phyloP scores from a whole-genome alignment of 2,797 vertebrate species.

The Manis javanica region DNA sequence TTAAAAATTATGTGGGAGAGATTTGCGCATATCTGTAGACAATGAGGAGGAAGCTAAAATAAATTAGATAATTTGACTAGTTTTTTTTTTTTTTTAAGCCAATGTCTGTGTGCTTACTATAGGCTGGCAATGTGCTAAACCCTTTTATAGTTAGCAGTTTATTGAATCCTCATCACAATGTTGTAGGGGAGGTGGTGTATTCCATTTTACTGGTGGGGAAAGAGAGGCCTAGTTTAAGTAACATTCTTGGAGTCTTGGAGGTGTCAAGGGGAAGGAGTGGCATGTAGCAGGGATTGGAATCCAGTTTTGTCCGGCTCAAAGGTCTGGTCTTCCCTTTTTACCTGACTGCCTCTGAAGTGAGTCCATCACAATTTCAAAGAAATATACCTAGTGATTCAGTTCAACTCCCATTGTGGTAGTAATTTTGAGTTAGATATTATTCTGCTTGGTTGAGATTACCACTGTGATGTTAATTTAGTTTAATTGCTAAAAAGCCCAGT shows the following conservation, averaged over 20 bases:
- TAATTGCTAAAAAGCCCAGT: neutral
- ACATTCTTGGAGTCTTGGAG: neutral
- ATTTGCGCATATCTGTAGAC: neutral
- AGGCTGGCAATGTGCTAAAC: neutral
- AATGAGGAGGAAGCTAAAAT: neutral
- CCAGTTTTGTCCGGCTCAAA: neutral
- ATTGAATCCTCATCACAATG: neutral
- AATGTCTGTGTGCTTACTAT: neutral
- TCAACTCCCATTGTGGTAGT: neutral
- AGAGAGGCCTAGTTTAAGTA: neutral
- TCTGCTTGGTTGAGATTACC: neutral
- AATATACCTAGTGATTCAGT: neutral
- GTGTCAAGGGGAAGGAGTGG: neutral
- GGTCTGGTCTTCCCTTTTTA: neutral
- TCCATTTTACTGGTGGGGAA: neutral
- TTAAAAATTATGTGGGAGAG: neutral
- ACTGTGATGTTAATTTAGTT: neutral
- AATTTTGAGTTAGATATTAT: neutral
- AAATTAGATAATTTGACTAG: neutral
- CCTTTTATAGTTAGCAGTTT: neutral
- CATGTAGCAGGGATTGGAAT: neutral
- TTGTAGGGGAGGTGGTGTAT: neutral
- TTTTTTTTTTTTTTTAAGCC: neutral
- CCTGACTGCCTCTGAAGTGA: neutral
- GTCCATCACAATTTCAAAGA: neutral